Base-by-base conservation (phyloP, 2,888 invertebrate species). In the Watsonalla binaria region DNA sequence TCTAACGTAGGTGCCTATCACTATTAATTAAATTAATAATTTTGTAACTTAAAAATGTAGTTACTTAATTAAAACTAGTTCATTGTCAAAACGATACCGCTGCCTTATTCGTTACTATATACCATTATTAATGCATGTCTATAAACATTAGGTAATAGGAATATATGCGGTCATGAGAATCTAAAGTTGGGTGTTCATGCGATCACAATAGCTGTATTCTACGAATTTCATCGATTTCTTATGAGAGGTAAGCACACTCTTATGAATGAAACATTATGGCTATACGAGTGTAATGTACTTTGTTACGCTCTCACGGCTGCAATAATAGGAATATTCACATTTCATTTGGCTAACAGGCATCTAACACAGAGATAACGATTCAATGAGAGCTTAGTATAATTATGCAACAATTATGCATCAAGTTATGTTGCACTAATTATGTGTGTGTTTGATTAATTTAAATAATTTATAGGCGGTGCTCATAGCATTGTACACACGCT, bases 241-340 rank as follows among this genome's bases (percentile, higher is more conserved):
- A 24, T 24, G 6, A 15, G 15, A 46, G 6, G 53, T 7, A 46
- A 42, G 11, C 42, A 42, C 8, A 42, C 42, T 42, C 42, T 42
- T 24, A 8, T 42, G 42, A 42, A 42, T 8, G 47, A 48, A 13
- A 13, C 34, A 47, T 52, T 50, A 59, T 56, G 51, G 55, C 52
- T 52, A 47, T 52, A 56, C 52, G 47, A 61, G 60, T 52, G 59
- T 54, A 58, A 53, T 51, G 53, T 56, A 53, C 59, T 61, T 63
- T 68, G 71, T 70, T 61, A 82, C 82, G 83, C 78, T 84, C 80
- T 80, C 80, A 62, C 75, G 76, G 62, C 65, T 72, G 68, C 73
- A 68, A 66, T 83, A 77, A 83, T 82, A 75, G 70, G 70, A 74
- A 80, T 77, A 80, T 76, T 80, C 74, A 76, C 76, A 81, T 81